Percentiles rank a stretch among this genome's conserved stretches.
phyloP scores from a whole-genome alignment of 1,140 invertebrate species.

The Drosophila sturtevanti region DNA sequence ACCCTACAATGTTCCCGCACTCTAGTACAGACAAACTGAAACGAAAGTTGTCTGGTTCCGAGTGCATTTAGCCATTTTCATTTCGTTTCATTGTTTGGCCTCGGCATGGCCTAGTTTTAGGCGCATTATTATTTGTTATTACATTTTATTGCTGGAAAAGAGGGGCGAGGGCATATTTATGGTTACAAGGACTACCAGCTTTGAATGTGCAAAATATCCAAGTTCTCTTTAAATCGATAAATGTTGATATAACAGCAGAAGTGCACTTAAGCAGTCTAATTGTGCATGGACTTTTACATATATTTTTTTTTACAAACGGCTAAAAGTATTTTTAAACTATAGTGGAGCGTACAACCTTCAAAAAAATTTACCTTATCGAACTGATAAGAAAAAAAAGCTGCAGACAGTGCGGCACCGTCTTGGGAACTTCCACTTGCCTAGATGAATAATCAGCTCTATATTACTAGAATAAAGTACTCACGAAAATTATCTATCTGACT shows the following conservation, averaged over 20 bases:
- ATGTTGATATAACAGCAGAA: constrained; percentile 27
- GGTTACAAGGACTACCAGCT: constrained; percentile 56
- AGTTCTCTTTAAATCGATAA: constrained; percentile 31
- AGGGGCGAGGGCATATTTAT: constrained; percentile 11
- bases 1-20: constrained; percentile 19
- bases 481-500: no score
- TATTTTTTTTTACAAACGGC: background rate
- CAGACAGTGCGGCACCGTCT: no score
- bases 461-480: no score
- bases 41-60: constrained; percentile 33
- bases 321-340: no score
- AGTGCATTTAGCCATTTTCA: constrained; percentile 51
- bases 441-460: no score
- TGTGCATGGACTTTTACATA: background rate
- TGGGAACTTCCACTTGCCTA: no score
- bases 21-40: background rate
- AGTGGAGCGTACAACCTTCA: no score
- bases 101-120: constrained; percentile 55
- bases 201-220: constrained; percentile 29
- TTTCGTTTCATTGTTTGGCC: constrained; percentile 18
- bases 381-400: no score
- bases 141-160: constrained; percentile 41
- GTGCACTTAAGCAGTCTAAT: background rate
- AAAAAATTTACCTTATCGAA: no score
- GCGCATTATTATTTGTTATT: constrained; percentile 65